Evolutionary conservation across 2,888 invertebrate species (phyloP), one percentile per base, ranked within the genome.

Genomic region (Smittia sp.): DNA sequence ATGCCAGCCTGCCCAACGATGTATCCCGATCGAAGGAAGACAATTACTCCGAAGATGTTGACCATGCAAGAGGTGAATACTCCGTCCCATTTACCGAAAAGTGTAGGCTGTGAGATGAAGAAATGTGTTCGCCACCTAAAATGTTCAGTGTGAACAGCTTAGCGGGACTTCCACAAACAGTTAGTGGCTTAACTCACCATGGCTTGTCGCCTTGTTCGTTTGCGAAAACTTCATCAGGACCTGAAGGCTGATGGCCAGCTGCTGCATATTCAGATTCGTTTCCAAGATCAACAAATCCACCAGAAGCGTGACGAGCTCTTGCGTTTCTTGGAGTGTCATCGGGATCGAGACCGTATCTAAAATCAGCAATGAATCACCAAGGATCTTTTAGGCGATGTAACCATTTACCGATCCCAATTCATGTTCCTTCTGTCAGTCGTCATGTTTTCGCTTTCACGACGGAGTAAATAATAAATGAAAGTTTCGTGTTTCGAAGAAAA

Each of bases 1-100:
- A 93, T 86, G 74, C 94, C 94, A 75, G 93, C 93, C 83, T 94
- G 91, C 52, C 92, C 96, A 70, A 98, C 97, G 79, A 98, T 94
- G 98, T 98, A 98, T 76, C 98, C 98, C 75, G 96, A 94, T 78
- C 98, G 86, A 75, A 98, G 85, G 83, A 98, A 98, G 75, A 98
- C 96, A 81, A 98, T 96, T 0, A 98, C 97, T 79, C 98, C 97
- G 84, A 98, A 96, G 74, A 98, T 94, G 83, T 98, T 98, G 79
- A 98, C 96, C 78, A 98, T 89, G 80, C 96, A 97, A 70, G 97
- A 96, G 74, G 97, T 96, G 81, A 97, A 98, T 6, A 98, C 98
- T 76, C 98, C 98, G 83, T 98, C 98, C 82, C 82, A 62, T 7
- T 69, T 69, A 13, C 98, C 97, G 85, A 98, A 98, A 70, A 97